Base-by-base conservation (phyloP, 2,888 invertebrate species). In the Achlya flavicornis region DNA sequence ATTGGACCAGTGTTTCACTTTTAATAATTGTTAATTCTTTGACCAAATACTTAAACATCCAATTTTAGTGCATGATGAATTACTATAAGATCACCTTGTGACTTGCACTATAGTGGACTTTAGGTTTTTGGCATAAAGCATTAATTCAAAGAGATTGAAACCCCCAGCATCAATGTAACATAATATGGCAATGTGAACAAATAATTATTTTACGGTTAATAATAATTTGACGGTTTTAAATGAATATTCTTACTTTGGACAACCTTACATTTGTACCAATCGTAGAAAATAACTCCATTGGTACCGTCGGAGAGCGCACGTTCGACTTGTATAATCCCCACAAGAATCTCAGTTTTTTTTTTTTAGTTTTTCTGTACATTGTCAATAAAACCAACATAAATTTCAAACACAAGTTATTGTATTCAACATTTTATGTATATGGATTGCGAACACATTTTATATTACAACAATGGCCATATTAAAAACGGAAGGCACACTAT, bases 401-500 rank as follows among this genome's bases (percentile, higher is more conserved):
- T 53, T 53, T 53, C 16, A 53, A 53, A 53, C 53, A 53, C 53
- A 53, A 53, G n/a, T 53, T 53, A 53, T 19, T 19, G 53, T 19
- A 53, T 53, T 53, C 53, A 53, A 53, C 53, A 53, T 53, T 53
- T 46, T 53, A 19, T n/a, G 61, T 60, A 61, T 35, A 75, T 69
- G 63, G 65, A 67, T 64, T 63, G 65, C 67, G 63, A 67, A 65
- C 63, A 72, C 53, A 19, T 53, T 19, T 53, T 53, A 63, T 53
- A 19, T 8, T 19, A 53, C 53, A 53, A 53, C 19, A 19, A 53
- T 53, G 53, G 53, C 53, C 53, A 53, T 53, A 53, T 53, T 53
- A 53, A 53, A 53, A 53, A 53, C 19, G 53, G 75, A 68, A 77
- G 74, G 73, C 73, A 68, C 74, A 77, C 73, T 67, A 69, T 66